phyloP scores from a whole-genome alignment of 2,113 vertebrate genomes.

The Toxostoma redivivum region DNA sequence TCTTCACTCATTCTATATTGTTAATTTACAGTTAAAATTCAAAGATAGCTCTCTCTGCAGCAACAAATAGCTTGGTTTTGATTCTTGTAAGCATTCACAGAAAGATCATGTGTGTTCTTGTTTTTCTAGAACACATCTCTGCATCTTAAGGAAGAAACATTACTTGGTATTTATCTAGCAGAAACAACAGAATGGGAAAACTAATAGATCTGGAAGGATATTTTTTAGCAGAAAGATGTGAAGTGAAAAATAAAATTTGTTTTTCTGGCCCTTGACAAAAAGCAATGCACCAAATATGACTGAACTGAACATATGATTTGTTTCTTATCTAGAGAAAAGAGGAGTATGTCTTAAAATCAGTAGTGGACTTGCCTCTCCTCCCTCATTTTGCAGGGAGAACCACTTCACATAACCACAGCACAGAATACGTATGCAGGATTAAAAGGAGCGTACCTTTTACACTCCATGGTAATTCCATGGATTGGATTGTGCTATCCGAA shows the following conservation, averaged over 20 bases:
- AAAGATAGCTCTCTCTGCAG: background rate
- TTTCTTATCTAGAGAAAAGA: background rate
- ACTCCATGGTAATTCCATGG: background rate
- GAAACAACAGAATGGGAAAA: background rate
- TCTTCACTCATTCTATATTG: background rate
- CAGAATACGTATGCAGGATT: background rate
- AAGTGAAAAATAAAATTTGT: background rate
- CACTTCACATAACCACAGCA: background rate
- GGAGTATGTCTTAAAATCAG: background rate
- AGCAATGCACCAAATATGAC: background rate
- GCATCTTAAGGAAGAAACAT: background rate
- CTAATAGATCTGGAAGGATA: background rate
- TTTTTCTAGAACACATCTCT: background rate
- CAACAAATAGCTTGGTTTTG: background rate
- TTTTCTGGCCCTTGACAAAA: background rate
- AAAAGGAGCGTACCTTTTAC: background rate
- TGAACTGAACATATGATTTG: background rate
- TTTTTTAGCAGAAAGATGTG: background rate
- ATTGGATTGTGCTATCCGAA: background rate
- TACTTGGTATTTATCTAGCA: background rate
- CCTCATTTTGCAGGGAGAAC: background rate
- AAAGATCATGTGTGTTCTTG: background rate
- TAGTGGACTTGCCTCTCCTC: background rate
- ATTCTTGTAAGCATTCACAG: background rate
- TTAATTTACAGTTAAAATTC: background rate